These are phyloP conservation scores for Eulemur macaco DNA, from an alignment of 2,113 vertebrate genomes.

Conservation along the genomic window DNA sequence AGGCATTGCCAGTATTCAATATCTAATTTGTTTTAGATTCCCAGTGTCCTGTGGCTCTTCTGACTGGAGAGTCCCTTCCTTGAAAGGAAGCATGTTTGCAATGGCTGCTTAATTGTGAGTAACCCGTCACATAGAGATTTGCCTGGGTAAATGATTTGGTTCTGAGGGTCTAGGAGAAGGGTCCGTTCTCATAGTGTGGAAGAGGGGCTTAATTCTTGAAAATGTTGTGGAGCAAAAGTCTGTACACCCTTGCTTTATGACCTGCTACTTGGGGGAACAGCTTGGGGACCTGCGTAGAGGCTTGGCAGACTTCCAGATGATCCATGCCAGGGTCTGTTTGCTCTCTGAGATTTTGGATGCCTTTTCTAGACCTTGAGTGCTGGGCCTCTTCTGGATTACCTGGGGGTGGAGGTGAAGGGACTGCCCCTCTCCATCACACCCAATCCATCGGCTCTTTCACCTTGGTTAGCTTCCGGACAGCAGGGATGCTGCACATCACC, in stretches of 20 bases:
- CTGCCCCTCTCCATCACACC: fast-evolving
- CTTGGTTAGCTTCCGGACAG: background rate
- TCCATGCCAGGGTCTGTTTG: background rate
- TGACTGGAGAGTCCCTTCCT: background rate
- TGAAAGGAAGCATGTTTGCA: background rate
- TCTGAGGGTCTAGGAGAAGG: background rate
- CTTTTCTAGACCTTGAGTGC: background rate
- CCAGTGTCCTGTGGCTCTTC: background rate
- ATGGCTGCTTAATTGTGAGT: background rate
- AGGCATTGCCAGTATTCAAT: background rate
- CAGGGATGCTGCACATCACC: background rate
- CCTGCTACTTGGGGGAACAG: background rate
- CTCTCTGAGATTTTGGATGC: background rate
- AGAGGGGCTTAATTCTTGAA: background rate
- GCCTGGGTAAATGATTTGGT: background rate
- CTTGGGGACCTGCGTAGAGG: background rate
- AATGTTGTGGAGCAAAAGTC: background rate
- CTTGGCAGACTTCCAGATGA: background rate
- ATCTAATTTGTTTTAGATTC: background rate
- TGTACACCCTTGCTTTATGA: background rate
- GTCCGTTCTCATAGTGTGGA: background rate
- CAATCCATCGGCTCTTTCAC: background rate
- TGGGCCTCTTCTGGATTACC: background rate
- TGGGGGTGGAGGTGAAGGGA: background rate
- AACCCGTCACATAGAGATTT: background rate